Evolutionary conservation across 2,888 invertebrate genomes (phyloP), one percentile per base, ranked within the genome.

Genomic region (Oligia fasciuncula): DNA sequence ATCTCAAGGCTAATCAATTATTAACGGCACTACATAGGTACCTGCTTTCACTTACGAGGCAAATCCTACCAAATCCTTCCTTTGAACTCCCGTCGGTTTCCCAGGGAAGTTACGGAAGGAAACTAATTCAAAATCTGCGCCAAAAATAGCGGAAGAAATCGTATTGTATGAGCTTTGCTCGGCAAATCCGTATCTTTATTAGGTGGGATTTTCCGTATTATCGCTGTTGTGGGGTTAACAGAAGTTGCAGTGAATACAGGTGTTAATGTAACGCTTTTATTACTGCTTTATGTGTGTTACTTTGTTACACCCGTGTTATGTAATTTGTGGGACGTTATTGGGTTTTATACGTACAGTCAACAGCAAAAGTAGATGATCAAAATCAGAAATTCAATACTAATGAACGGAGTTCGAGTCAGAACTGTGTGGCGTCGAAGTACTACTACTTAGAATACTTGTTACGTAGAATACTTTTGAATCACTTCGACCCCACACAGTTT

Each of bases 101-200:
- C 1, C 57, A 70, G 66, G 57, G 75, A 86, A 77, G 73, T 73
- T 49, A 62, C 57, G 79, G 76, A 82, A 85, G 77, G 72, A 71
- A 82, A 79, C 85, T 86, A 80, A 88, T 83, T 80, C 69, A 76
- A 88, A 86, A 83, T 78, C 86, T 88, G 76, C 66, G 69, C 79
- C 76, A 83, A 87, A 86, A 86, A 86, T 86, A 77, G 77, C 83
- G 86, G 83, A 79, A 86, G 83, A 83, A 86, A 88, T 77, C 77
- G 79, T 69, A 76, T 77, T 79, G 79, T 85, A 73, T 77, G 84
- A 86, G 86, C 84, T 86, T 80, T 86, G 63, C 68, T 86, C 77
- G 49, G 86, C 74, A 86, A 86, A 86, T 79, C 84, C 86, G 75
- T 71, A 74, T 88, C 83, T 88, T 88, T 86, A 88, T 86, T 85